Percentiles rank a stretch among this genome's conserved stretches.
phyloP scores from a whole-genome alignment of 2,797 vertebrate genomes.

The Pelodytes ibericus region DNA sequence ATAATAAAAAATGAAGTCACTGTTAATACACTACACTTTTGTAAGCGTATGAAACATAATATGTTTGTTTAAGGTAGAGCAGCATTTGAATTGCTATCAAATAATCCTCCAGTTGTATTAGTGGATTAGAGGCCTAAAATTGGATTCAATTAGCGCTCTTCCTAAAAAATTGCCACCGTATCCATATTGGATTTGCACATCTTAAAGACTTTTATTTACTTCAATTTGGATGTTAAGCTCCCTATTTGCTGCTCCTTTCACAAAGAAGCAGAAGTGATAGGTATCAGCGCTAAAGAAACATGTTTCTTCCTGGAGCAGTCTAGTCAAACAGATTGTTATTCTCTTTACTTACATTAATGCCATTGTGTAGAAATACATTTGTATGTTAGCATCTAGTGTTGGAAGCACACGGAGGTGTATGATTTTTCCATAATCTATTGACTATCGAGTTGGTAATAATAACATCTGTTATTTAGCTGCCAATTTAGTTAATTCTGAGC shows the following conservation, averaged over 20 bases:
- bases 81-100: not conserved
- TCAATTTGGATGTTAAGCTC: not conserved
- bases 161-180: not conserved
- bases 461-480: no score
- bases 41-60: not conserved
- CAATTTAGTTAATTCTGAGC: no score
- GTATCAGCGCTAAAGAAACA: not conserved
- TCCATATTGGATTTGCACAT: constrained; percentile 4
- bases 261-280: not conserved
- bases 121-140: constrained; percentile 7
- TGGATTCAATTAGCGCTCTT: constrained; percentile 3
- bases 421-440: no score
- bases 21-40: not conserved
- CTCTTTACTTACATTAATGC: not conserved
- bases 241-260: not conserved
- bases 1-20: not conserved
- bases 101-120: constrained; percentile 1
- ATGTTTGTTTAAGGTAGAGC: not conserved
- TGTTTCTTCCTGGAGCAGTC: not conserved
- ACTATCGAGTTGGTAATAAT: no score
- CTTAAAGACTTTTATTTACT: not conserved
- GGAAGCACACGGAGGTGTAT: no score
- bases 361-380: no score
- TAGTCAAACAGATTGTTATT: not conserved
- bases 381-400: no score